Conservation (phyloP, 2,797 vertebrate species). For the Intellagama lesueurii region DNA sequence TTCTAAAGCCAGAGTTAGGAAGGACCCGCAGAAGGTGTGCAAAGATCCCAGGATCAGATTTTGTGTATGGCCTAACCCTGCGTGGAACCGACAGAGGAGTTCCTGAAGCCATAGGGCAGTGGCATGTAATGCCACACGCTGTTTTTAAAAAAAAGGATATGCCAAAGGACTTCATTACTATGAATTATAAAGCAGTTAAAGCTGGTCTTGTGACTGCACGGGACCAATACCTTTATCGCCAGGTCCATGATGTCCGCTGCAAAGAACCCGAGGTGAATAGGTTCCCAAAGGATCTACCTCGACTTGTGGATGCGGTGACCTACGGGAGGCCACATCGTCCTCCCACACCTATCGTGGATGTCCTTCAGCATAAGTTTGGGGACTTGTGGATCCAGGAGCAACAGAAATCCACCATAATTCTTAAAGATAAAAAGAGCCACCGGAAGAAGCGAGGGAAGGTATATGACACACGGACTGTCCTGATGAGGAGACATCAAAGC, state of each 20-base stretch:
- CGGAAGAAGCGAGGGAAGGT: not conserved
- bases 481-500: conserved; percentile 12
- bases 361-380: conserved; percentile 43
- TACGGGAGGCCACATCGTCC: conserved; percentile 57
- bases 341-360: conserved; percentile 8
- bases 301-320: conserved; percentile 42
- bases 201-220: conserved; percentile 59
- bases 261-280: accelerated
- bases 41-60: not conserved
- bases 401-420: too few species aligned
- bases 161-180: conserved; percentile 56
- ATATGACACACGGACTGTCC: accelerated
- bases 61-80: conserved; percentile 13
- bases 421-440: not conserved
- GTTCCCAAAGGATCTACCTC: conserved; percentile 1
- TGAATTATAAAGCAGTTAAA: conserved; percentile 67
- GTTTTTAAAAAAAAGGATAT: not conserved
- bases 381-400: conserved; percentile 34
- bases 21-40: not conserved
- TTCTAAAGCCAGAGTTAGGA: conserved; percentile 1
- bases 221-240: conserved; percentile 46
- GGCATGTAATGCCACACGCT: not conserved
- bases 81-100: accelerated
- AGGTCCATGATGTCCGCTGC: conserved; percentile 4
- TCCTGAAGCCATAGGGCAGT: conserved; percentile 61